A percentile compares a stretch with the other conserved stretches of the same genome.
Conservation (phyloP, 2,113 vertebrate genomes). For the Desmodus rotundus region DNA sequence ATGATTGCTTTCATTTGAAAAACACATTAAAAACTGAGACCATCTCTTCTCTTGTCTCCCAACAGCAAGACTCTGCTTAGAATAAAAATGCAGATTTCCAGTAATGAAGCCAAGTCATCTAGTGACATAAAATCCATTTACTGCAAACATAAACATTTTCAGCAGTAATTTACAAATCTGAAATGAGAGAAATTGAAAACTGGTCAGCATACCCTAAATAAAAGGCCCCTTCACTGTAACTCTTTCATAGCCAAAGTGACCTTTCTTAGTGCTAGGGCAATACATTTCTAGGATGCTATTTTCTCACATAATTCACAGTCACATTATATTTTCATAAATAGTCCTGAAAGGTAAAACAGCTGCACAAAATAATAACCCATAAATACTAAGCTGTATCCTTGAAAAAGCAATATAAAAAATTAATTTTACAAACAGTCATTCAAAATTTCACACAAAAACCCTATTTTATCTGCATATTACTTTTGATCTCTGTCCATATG, state of each 20-base stretch:
- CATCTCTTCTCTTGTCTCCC: not conserved
- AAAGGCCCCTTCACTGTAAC: conserved; percentile 13
- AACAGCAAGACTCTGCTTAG: not conserved
- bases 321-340: conserved; percentile 59
- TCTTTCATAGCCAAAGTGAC: conserved; percentile 49
- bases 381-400: conserved; percentile 26
- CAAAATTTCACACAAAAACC: not conserved
- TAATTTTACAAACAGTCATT: conserved; percentile 12
- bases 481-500: not conserved
- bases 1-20: conserved; percentile 29
- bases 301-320: conserved; percentile 46
- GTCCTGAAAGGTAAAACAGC: conserved; percentile 16
- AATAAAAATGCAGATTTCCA: conserved; percentile 46
- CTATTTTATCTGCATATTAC: not conserved
- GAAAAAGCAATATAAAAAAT: conserved; percentile 21
- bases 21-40: conserved; percentile 22
- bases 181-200: conserved; percentile 40
- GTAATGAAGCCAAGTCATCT: conserved; percentile 35
- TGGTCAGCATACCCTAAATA: conserved; percentile 26
- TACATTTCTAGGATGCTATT: conserved; percentile 49
- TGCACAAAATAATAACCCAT: conserved; percentile 11
- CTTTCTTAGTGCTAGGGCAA: conserved; percentile 30
- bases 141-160: conserved; percentile 36
- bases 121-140: conserved; percentile 59
- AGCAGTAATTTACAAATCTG: conserved; percentile 55